Base-by-base conservation (phyloP, 2,888 invertebrate genomes). In the Chymomyza fuscimana region DNA sequence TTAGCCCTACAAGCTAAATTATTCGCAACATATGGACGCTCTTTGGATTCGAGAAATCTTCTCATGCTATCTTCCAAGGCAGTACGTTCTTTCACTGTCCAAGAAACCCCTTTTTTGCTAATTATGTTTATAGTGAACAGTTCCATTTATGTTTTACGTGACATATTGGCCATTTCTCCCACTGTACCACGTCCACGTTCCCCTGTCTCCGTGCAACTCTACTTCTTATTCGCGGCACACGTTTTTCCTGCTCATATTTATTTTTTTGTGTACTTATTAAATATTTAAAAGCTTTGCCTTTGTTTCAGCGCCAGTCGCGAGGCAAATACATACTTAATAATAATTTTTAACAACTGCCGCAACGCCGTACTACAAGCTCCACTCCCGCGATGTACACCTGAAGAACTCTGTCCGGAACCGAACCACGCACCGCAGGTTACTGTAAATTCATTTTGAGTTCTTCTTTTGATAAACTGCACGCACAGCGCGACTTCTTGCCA, bases 211-310 rank as follows among this genome's bases (percentile, higher is more conserved):
- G 2, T 46, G 32, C 32, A 32, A 7, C 32, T 12, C 3, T 15
- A 3, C 40, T 12, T 12, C 40, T 46, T 46, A 10, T 46, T 46
- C 12, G 40, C 6, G 40, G 40, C 40, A 46, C 40, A 46, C 40
- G 40, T 46, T 46, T 46, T 46, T 46, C 40, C 40, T 46, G 40
- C 12, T 46, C 40, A 46, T 12, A 46, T 69, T 73, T 70, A 67
- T 70, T 61, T 60, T 54, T 74, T 76, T 76, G 77, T 87, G 83
- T 85, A 77, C 86, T 84, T 86, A 84, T 84, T 84, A 84, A 87
- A 84, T 87, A 84, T 84, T 84, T 87, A 87, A 84, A 77, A 87
- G 83, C 87, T 81, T 87, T 83, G 81, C 81, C 83, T 84, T 84
- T 84, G 83, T 84, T 87, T 84, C 76, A 73, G 73, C 65, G 70